phyloP scores from a whole-genome alignment of 2,113 vertebrate species.

The Glaucomys volans region DNA sequence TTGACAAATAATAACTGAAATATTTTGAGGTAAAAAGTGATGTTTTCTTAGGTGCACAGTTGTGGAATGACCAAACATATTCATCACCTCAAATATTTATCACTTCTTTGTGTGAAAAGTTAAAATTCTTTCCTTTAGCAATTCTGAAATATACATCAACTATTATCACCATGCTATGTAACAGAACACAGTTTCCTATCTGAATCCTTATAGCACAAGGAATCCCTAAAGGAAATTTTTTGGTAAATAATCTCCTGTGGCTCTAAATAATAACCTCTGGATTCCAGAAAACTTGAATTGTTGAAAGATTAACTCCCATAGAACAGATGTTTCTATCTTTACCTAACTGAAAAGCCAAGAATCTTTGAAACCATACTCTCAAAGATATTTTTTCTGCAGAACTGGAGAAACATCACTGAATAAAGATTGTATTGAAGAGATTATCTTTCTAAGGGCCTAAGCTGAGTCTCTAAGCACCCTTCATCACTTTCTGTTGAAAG shows the following conservation, averaged over 20 bases:
- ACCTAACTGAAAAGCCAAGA: slow-evolving; percentile 8
- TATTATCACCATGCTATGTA: no score
- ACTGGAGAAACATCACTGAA: background rate
- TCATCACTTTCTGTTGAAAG: background rate
- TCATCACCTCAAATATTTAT: no score
- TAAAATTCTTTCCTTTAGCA: no score
- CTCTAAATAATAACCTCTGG: background rate
- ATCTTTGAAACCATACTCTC: background rate
- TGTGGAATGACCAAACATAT: no score
- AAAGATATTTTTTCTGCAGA: background rate
- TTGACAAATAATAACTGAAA: no score
- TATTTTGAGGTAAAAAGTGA: no score
- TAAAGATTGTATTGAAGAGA: background rate
- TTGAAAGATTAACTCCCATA: background rate
- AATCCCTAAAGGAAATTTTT: background rate
- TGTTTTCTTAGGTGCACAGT: no score
- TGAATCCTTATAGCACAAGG: no score
- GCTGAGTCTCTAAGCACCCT: background rate
- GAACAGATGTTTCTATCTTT: slow-evolving; percentile 7
- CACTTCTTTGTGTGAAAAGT: no score
- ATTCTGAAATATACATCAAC: no score
- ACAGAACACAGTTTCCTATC: no score
- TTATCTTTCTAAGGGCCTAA: background rate
- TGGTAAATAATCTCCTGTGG: background rate
- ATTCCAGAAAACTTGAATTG: slow-evolving; percentile 43